These are phyloP conservation scores for Drosophila quadrilineata DNA, from an alignment of 1,140 invertebrate species.

Conservation along the genomic window DNA sequence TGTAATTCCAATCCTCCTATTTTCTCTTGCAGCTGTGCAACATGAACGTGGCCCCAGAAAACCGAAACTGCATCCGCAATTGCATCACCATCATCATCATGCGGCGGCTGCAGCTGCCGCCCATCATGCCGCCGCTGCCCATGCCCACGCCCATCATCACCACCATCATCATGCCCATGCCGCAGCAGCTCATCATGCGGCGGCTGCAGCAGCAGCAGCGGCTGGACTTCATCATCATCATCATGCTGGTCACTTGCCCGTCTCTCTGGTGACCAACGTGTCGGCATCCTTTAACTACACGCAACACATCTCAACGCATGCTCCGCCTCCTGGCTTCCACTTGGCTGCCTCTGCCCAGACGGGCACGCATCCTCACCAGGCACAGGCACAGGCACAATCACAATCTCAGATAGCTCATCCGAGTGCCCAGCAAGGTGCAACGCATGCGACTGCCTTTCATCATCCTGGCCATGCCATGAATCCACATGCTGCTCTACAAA, in stretches of 20 bases:
- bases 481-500: slow-evolving; percentile 35
- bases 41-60: slow-evolving; percentile 97
- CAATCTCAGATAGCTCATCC: slow-evolving; percentile 37
- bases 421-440: slow-evolving; percentile 13
- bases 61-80: slow-evolving; percentile 86
- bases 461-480: slow-evolving; percentile 56
- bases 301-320: slow-evolving; percentile 79
- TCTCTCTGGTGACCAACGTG: slow-evolving; percentile 76
- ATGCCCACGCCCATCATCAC: slow-evolving; percentile 56
- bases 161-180: slow-evolving; percentile 67
- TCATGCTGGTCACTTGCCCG: slow-evolving; percentile 61
- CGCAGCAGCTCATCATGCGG: slow-evolving; percentile 64
- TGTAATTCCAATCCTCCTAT: background rate
- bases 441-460: slow-evolving; percentile 55
- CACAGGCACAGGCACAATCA: slow-evolving; percentile 52
- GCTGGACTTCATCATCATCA: slow-evolving; percentile 67
- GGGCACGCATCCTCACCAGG: slow-evolving; percentile 29
- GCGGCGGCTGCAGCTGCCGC: slow-evolving; percentile 61
- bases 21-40: slow-evolving; percentile 90
- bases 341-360: slow-evolving; percentile 13
- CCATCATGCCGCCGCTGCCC: slow-evolving; percentile 55
- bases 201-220: slow-evolving; percentile 56
- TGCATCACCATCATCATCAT: slow-evolving; percentile 75
- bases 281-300: slow-evolving; percentile 80
- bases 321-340: slow-evolving; percentile 35